Evolutionary conservation across 2,797 vertebrate genomes (phyloP), one percentile per base, ranked within the genome.

Genomic region (Tiaroga cobitis): DNA sequence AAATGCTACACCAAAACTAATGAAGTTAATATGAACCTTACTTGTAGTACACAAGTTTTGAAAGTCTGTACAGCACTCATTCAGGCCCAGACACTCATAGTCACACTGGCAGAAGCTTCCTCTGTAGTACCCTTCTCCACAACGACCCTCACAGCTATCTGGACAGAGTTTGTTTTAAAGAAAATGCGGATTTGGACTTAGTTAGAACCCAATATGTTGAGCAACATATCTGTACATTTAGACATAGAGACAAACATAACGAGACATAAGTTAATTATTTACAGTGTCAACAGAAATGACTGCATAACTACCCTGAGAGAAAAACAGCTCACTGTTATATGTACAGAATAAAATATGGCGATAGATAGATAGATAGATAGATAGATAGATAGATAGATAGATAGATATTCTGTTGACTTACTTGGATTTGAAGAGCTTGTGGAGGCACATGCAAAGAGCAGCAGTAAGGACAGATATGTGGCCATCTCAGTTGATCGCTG

Each of bases 11-110:
- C 37, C 26, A 43, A 13, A 41, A 72, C 11, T 56, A 7, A 69
- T 54, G n/a, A n/a, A 72, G 59, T 49, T 11, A 4, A 69, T 41
- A 63, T 85, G 61, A 46, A 54, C 8, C 93, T 93, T 94, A 99
- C 98, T 94, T 93, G 94, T 90, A 65, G 96, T 96, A 94, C 98
- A 99, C 83, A 93, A 87, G 89, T 90, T 92, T 92, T 94, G 95
- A 91, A 93, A 99, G 94, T 99, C 97, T 46, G 82, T 88, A 91
- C 98, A 99, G 95, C 98, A 99, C 90, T 99, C 98, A 87, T 90
- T 93, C 92, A 96, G 97, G 90, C 86, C 73, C 88, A 97, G 92
- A 88, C 98, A 99, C 91, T 18, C 95, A 88, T 94, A 96, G 91
- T 99, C 98, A 95, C 98, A 99, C 90, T 99, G 97, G 92, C 98